Base-by-base conservation (phyloP, 2,888 invertebrate genomes). In the Hybos culiciformis region DNA sequence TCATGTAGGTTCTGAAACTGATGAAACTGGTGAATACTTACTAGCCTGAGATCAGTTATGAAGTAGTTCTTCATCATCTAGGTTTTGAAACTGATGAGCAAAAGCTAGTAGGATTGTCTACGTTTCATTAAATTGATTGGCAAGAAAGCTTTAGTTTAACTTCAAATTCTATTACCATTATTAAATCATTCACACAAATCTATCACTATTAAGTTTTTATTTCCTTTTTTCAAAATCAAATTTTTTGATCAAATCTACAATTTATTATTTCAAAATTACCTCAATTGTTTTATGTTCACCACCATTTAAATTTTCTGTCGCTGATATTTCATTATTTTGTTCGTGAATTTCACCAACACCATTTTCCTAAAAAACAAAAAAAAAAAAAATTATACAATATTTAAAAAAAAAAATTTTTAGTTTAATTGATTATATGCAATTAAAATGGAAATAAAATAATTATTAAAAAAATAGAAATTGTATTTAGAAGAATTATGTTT, bases 241-340 rank as follows among this genome's bases (percentile, higher is more conserved):
- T 24, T 24, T 8, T 11, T n/a, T n/a, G n/a, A 11, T 24, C 11
- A 12, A 23, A 12, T 14, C 23, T 15, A 11, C 8, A 41, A 42
- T 33, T 14, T 14, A 15, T 17, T 18, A 21, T 14, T n/a, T 1
- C 32, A 4, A 23, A 45, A 40, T 43, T 41, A 51, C 51, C 50
- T 50, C 51, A 48, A 50, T 49, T 46, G 51, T 51, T 48, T 51
- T 51, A 48, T 50, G 49, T 46, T 53, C 53, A 36, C 46, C 48
- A 43, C 53, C 53, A 51, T 53, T 53, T 46, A 53, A 46, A 45
- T 51, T 54, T 49, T 54, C 54, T 51, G 53, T 53, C 46, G 52
- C 52, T 37, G 53, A 51, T 48, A 50, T 51, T 47, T 53, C 53
- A 44, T 49, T 48, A 39, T 48, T 41, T 43, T 45, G 45, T 38